These are phyloP conservation scores for Coccyzus lansbergi DNA, from an alignment of 2,797 vertebrate species.

Conservation along the genomic window DNA sequence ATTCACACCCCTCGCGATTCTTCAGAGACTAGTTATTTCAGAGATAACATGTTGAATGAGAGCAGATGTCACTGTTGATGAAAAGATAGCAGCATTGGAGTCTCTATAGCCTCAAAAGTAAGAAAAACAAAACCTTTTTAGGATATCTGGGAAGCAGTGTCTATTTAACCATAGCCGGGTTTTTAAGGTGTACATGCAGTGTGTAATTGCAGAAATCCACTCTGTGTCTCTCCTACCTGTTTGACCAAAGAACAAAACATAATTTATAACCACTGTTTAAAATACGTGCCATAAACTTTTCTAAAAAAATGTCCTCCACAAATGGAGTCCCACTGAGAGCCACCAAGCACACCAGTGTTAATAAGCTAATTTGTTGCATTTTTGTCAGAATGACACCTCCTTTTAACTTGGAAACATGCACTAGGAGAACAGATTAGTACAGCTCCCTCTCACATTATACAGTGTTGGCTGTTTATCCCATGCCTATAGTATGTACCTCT, in stretches of 20 bases:
- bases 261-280: background rate
- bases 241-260: background rate
- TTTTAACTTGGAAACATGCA: too few species aligned
- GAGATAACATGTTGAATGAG: background rate
- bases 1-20: background rate
- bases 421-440: too few species aligned
- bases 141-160: accelerated
- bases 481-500: background rate
- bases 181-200: background rate
- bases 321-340: background rate
- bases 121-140: background rate
- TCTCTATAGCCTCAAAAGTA: background rate
- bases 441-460: accelerated
- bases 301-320: background rate
- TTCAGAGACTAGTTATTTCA: background rate
- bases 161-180: background rate
- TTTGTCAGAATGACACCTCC: too few species aligned
- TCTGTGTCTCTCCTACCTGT: background rate
- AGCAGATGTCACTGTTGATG: background rate
- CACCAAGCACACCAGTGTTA: background rate
- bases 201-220: background rate
- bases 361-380: too few species aligned
- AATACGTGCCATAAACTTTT: background rate
- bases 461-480: background rate
- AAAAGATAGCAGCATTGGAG: background rate